Conservation (phyloP, 2,113 vertebrate genomes). For the Leptocoma aspasia region DNA sequence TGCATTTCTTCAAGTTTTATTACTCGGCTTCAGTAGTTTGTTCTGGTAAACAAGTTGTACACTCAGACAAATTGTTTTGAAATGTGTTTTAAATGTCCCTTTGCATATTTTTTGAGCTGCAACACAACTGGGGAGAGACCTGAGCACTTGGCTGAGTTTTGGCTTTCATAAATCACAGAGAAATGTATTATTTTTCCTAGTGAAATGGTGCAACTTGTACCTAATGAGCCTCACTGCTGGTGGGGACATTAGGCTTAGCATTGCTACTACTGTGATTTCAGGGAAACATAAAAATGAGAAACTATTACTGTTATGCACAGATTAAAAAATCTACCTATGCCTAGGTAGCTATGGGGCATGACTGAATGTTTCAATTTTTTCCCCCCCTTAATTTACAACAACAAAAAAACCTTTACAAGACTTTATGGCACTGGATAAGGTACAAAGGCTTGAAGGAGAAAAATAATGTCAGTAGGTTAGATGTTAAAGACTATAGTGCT, state of each 20-base stretch:
- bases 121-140: background rate
- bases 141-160: background rate
- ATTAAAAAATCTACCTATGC: background rate
- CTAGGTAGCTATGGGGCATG: background rate
- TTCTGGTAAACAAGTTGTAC: conserved; percentile 35
- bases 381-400: background rate
- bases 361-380: background rate
- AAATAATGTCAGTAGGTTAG: background rate
- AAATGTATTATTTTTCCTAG: conserved; percentile 18
- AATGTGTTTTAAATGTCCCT: background rate
- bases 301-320: background rate
- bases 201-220: conserved; percentile 19
- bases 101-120: background rate
- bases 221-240: conserved; percentile 5
- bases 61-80: background rate
- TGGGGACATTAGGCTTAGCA: background rate
- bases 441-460: background rate
- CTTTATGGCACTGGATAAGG: background rate
- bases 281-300: background rate
- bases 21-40: background rate
- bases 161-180: background rate
- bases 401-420: background rate
- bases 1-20: conserved; percentile 17
- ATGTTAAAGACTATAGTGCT: background rate
- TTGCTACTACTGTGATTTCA: background rate